Base-by-base conservation (phyloP, 2,797 vertebrate species). In the Typhlichthys subterraneus region DNA sequence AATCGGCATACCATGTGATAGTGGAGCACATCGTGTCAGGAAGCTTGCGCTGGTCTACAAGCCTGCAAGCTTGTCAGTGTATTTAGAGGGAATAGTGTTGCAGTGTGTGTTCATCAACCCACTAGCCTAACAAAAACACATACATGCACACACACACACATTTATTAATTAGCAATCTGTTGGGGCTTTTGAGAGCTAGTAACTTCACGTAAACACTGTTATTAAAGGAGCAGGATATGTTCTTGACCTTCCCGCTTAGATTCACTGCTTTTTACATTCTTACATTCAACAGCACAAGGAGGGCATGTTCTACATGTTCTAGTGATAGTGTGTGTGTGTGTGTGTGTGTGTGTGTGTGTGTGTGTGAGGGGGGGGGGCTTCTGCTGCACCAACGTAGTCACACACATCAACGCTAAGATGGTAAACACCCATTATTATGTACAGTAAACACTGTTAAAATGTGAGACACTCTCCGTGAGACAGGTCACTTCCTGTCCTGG, bases 81-180 rank as follows among this genome's bases (percentile, higher is more conserved):
- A 84, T 82, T 73, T 60, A 61, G 42, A 68, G 61, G 77, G 81
- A 84, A 71, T 85, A 77, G 75, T 82, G 65, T 60, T 13, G 14
- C 64, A 53, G 33, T 38, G 33, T 38, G 33, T 45, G 53, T 47
- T 80, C 70, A 61, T 69, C 59, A 38, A n/a, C 65, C 38, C 69
- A 58, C 13, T 60, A 42, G 72, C 56, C 54, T 79, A 33, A 11
- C 1, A 55, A 61, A 70, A 23, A 29, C n/a, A 49, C 52, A 42
- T 23, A 1, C 48, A 46, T 1, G 29, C 46, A 23, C 51, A 53
- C 54, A 50, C 33, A 53, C 31, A 51, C 46, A 52, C 53, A 17
- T 19, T 53, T 42, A 17, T 29, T 57, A 17, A 50, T 52, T 33
- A 23, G 23, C 23, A 23, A 23, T 23, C 23, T 23, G 23, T 23